Conservation (phyloP, 2,797 vertebrate species). For the Sardinella longiceps region DNA sequence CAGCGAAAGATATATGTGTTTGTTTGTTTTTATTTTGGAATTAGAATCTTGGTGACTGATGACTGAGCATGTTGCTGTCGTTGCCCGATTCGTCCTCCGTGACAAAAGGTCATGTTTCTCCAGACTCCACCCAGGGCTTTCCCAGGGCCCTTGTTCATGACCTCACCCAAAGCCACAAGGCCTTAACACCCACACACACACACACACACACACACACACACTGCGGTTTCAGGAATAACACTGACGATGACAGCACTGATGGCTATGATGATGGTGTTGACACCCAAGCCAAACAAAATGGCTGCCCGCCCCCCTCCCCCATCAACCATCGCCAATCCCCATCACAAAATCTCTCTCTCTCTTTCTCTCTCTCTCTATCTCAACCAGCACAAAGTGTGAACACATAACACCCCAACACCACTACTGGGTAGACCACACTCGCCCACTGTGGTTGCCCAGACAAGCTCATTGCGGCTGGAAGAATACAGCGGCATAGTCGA, state of each 20-base stretch:
- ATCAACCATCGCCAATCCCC: background rate
- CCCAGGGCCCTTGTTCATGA: background rate
- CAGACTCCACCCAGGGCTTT: background rate
- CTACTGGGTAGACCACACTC: conserved; percentile 1
- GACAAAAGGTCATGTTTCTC: background rate
- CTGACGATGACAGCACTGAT: background rate
- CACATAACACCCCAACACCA: background rate
- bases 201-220: background rate
- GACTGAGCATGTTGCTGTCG: background rate
- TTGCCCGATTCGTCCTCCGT: background rate
- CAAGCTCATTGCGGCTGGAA: conserved; percentile 10
- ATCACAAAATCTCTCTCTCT: background rate
- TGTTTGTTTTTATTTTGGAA: background rate
- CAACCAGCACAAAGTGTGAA: conserved; percentile 6
- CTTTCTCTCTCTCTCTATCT: background rate
- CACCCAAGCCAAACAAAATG: conserved; percentile 21
- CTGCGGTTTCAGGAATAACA: background rate
- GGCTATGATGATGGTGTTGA: background rate
- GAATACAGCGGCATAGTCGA: background rate
- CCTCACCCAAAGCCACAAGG: conserved; percentile 23
- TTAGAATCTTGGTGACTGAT: background rate
- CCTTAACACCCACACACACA: background rate
- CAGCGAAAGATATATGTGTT: background rate
- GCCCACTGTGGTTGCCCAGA: conserved; percentile 11
- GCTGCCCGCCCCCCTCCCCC: background rate